A percentile compares a stretch with the other conserved stretches of the same genome.
These are phyloP conservation scores for Herpailurus yagouaroundi DNA, from an alignment of 2,113 vertebrate species.

Conservation along the genomic window DNA sequence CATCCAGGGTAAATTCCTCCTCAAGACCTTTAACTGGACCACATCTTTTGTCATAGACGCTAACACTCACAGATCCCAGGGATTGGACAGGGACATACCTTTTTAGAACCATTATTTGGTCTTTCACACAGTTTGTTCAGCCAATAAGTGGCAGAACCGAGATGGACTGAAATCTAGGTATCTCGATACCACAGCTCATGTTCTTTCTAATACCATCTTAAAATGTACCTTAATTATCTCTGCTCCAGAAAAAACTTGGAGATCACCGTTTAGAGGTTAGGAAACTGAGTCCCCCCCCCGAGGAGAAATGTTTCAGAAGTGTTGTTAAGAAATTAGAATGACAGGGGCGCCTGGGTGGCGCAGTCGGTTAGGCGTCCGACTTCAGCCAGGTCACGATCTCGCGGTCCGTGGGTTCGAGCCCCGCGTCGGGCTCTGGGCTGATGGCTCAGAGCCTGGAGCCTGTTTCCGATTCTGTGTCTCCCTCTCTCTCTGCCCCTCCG, in stretches of 20 bases:
- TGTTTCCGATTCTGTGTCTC: too few species aligned
- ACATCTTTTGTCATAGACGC: neutral
- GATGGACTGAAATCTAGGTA: neutral
- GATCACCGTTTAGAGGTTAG: conserved; percentile 47
- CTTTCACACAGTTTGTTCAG: neutral
- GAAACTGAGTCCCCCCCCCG: conserved; percentile 37
- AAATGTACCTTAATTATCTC: neutral
- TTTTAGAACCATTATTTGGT: neutral
- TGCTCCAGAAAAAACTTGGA: neutral
- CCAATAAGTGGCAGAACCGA: neutral
- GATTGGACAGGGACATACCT: neutral
- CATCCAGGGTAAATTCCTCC: neutral
- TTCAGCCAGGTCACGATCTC: too few species aligned
- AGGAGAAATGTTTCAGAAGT: conserved; percentile 47
- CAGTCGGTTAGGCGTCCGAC: too few species aligned
- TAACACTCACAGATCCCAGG: neutral
- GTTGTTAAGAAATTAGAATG: conserved; percentile 16
- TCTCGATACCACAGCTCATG: neutral
- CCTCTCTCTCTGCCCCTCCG: too few species aligned
- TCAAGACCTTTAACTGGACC: neutral
- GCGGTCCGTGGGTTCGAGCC: too few species aligned
- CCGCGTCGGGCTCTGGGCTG: too few species aligned
- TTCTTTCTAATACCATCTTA: neutral
- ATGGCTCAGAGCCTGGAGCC: too few species aligned
- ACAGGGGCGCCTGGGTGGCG: too few species aligned